phyloP scores from a whole-genome alignment of 2,797 vertebrate species.

The Sebastes hubbsi region DNA sequence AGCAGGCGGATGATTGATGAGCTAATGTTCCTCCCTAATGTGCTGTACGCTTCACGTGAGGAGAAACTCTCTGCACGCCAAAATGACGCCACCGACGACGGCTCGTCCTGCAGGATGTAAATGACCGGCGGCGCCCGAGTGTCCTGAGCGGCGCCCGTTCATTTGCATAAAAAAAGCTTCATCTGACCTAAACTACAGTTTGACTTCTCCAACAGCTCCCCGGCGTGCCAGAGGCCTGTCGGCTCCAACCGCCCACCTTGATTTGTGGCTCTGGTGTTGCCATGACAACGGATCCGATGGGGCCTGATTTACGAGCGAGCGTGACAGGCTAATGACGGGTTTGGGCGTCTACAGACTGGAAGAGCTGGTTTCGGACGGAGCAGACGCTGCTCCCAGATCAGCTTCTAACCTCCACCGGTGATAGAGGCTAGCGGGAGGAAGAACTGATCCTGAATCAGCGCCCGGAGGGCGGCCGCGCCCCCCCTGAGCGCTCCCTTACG shows the following conservation, averaged over 20 bases:
- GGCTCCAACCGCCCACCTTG: slow-evolving; percentile 45
- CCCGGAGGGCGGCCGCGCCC: slow-evolving; percentile 8
- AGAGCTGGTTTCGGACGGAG: slow-evolving; percentile 69
- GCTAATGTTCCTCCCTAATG: slow-evolving; percentile 16
- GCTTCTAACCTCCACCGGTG: background rate
- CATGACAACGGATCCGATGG: slow-evolving; percentile 60
- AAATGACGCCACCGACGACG: background rate
- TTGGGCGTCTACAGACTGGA: slow-evolving; percentile 75
- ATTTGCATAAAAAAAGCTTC: background rate
- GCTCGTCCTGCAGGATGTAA: background rate
- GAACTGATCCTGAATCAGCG: slow-evolving; percentile 53
- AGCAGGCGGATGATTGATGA: slow-evolving; percentile 37
- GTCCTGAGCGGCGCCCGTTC: background rate
- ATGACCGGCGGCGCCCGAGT: background rate
- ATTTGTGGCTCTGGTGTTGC: slow-evolving; percentile 62
- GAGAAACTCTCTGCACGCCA: background rate
- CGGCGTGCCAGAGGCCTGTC: slow-evolving; percentile 19
- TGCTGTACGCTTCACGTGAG: background rate
- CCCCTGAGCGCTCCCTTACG: slow-evolving; percentile 41
- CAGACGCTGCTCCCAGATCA: slow-evolving; percentile 32
- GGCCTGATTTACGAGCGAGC: slow-evolving; percentile 73
- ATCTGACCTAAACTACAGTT: background rate
- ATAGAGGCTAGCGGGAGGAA: background rate
- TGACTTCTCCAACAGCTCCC: background rate
- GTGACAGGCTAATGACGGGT: slow-evolving; percentile 80